Evolutionary conservation across 2,797 vertebrate species (phyloP).

Genomic region (Crenichthys baileyi): DNA sequence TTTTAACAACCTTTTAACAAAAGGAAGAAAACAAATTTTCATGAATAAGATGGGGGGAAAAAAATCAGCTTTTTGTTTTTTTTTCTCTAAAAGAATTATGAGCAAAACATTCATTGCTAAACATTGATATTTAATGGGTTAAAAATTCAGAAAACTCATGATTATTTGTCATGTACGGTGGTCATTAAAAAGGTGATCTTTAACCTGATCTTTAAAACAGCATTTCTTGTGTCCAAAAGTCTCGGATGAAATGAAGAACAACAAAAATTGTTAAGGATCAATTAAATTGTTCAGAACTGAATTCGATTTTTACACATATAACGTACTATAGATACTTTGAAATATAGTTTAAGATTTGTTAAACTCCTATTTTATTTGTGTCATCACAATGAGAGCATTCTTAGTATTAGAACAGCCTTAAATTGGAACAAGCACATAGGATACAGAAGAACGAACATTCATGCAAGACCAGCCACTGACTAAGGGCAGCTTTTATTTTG

Average conservation of each 20-base stretch:
- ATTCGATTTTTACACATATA: too few species aligned
- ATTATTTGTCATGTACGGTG: too few species aligned
- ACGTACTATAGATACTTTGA: not conserved
- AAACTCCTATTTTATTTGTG: not conserved
- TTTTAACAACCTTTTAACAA: not conserved
- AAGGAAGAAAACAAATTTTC: not conserved
- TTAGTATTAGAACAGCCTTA: not conserved
- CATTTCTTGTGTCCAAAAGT: not conserved
- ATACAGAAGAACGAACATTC: too few species aligned
- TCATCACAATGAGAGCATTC: not conserved
- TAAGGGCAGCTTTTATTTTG: not conserved
- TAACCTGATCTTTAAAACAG: not conserved
- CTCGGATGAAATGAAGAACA: too few species aligned
- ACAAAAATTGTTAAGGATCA: not conserved
- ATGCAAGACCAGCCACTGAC: too few species aligned
- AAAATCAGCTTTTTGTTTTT: too few species aligned
- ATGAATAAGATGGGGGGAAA: too few species aligned
- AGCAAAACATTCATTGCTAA: too few species aligned
- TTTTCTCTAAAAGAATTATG: too few species aligned
- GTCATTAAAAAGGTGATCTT: too few species aligned
- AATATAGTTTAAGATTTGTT: not conserved
- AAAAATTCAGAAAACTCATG: too few species aligned
- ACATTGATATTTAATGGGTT: too few species aligned
- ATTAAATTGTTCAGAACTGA: not conserved
- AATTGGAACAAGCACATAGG: not conserved